A percentile compares a stretch with the other conserved stretches of the same genome.
Conservation (phyloP, 2,797 vertebrate species). For the Mustela erminea region DNA sequence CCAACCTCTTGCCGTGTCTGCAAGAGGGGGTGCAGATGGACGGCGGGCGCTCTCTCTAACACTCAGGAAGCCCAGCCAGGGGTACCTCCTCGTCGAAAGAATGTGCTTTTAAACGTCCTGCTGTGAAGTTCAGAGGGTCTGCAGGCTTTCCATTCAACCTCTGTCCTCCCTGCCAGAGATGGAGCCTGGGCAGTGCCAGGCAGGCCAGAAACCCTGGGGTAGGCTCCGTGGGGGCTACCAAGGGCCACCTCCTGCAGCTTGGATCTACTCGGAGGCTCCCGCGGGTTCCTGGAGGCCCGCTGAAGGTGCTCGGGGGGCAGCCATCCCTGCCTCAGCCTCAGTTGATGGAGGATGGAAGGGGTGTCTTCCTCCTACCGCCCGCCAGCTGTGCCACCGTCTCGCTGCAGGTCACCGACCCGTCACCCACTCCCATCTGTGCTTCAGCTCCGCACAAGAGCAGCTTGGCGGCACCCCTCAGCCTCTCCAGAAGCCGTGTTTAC, state of each 20-base stretch:
- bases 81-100: neutral
- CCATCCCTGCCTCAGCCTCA: neutral
- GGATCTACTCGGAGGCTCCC: rapidly evolving
- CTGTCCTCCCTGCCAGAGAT: neutral
- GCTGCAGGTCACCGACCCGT: neutral
- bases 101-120: neutral
- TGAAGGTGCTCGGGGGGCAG: neutral
- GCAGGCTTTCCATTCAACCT: neutral
- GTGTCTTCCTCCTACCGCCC: rapidly evolving
- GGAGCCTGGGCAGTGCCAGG: neutral
- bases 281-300: neutral
- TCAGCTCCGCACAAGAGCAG: neutral
- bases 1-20: neutral
- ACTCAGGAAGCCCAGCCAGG: constrained; percentile 53
- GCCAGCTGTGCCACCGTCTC: rapidly evolving
- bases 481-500: constrained; percentile 17
- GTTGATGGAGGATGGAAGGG: neutral
- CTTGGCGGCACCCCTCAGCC: neutral
- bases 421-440: neutral
- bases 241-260: neutral
- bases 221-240: neutral
- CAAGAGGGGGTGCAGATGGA: neutral
- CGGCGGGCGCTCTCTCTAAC: neutral
- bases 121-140: neutral
- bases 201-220: neutral